A percentile compares a stretch with the other conserved stretches of the same genome.
Evolutionary conservation across 1,140 invertebrate genomes (phyloP).

Genomic region (Bombus affinis): DNA sequence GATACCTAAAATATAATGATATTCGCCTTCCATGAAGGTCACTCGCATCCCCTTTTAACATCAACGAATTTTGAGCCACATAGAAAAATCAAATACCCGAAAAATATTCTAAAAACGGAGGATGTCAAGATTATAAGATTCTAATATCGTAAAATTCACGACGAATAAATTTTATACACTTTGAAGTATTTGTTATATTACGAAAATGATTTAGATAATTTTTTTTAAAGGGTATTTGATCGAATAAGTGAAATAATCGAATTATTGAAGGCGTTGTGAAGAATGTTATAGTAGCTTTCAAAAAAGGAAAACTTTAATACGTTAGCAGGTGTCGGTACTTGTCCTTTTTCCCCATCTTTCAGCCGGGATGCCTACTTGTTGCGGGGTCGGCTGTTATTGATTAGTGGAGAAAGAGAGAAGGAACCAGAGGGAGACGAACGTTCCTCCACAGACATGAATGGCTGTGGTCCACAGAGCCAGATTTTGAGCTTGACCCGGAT

Average conservation of each 20-base stretch:
- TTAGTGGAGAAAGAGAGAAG: conserved; percentile 58
- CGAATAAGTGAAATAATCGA: too few relatives aligned
- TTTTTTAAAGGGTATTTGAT: background rate
- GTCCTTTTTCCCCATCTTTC: conserved; percentile 12
- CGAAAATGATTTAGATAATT: background rate
- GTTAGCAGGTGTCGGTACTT: background rate
- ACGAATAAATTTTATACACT: background rate
- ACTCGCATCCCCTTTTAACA: background rate
- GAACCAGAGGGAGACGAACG: conserved; percentile 46
- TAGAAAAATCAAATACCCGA: background rate
- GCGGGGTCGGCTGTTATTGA: conserved; percentile 71
- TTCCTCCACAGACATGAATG: conserved; percentile 73
- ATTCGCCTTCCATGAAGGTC: background rate
- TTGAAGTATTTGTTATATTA: background rate
- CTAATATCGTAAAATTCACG: background rate
- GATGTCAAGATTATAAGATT: background rate
- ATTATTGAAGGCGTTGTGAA: background rate
- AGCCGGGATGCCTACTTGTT: conserved; percentile 71
- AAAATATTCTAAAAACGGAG: background rate
- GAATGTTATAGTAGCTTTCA: background rate
- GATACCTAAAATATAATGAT: too few relatives aligned
- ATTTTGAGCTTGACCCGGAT: conserved; percentile 77
- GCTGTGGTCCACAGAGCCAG: conserved; percentile 57
- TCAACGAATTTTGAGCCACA: background rate
- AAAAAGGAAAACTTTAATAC: background rate